Conservation (phyloP, 2,113 vertebrate species). For the Stercorarius parasiticus region DNA sequence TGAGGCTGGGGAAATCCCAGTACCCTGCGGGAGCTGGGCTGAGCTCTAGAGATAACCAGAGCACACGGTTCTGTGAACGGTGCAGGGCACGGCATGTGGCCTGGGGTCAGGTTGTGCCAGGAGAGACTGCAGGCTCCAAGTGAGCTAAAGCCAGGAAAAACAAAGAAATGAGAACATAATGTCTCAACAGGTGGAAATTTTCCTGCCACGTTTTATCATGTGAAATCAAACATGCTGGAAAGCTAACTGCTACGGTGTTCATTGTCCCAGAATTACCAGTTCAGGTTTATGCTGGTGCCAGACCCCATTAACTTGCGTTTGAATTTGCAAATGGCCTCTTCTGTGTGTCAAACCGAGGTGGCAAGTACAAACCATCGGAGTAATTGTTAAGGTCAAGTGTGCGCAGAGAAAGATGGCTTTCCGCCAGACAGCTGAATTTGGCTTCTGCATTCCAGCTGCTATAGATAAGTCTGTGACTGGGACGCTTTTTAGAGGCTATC, state of each 20-base stretch:
- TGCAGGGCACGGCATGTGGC: fast-evolving
- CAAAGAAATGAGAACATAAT: conserved; percentile 44
- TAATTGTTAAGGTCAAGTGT: conserved; percentile 49
- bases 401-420: background rate
- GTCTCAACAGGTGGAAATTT: conserved; percentile 57
- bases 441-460: conserved; percentile 32
- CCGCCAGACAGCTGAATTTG: background rate
- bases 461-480: background rate
- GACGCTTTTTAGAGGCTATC: background rate
- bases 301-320: conserved; percentile 3
- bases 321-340: conserved; percentile 30
- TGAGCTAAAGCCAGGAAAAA: conserved; percentile 26
- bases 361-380: background rate
- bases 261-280: background rate
- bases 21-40: background rate
- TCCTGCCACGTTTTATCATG: conserved; percentile 31
- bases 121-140: background rate
- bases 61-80: fast-evolving
- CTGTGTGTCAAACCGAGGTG: background rate
- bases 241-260: background rate
- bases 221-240: background rate
- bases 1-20: background rate
- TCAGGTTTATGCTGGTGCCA: conserved; percentile 2
- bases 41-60: background rate
- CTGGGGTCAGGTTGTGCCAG: background rate